phyloP scores from a whole-genome alignment of 2,888 invertebrate species.

The Hymenopus coronatus region DNA sequence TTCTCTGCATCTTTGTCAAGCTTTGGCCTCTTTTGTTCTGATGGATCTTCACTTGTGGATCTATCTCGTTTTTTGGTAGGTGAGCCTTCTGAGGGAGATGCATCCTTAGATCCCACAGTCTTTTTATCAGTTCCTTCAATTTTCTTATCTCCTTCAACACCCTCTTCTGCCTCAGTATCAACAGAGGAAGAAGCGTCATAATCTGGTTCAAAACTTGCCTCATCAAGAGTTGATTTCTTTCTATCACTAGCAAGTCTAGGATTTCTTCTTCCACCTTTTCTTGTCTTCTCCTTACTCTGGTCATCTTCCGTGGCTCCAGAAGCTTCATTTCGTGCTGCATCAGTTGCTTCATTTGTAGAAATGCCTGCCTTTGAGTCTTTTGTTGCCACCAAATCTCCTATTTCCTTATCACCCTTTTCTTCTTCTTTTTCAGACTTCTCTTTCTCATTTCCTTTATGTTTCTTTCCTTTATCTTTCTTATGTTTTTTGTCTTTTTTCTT shows the following conservation, averaged over 20 bases:
- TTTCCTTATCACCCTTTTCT: conserved; percentile 10
- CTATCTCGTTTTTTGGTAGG: conserved; percentile 37
- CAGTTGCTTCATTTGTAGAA: conserved; percentile 21
- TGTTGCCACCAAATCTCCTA: conserved; percentile 22
- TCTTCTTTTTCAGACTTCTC: conserved; percentile 38
- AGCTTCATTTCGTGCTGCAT: conserved; percentile 34
- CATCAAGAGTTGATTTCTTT: conserved; percentile 67
- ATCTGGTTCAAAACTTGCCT: conserved; percentile 72
- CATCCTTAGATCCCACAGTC: conserved; percentile 37
- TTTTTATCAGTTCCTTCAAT: conserved; percentile 12
- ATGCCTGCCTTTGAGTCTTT: conserved; percentile 30
- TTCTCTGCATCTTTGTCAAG: conserved; percentile 35
- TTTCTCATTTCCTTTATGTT: conserved; percentile 39
- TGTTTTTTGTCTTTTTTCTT: conserved; percentile 33
- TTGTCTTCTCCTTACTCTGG: conserved; percentile 37
- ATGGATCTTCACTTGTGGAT: conserved; percentile 11
- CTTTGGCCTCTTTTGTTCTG: conserved; percentile 36
- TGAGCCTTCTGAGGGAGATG: conserved; percentile 37
- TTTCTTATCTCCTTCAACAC: conserved; percentile 13
- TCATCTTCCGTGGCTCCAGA: conserved; percentile 37
- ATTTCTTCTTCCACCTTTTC: conserved; percentile 31
- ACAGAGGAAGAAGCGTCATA: conserved; percentile 64
- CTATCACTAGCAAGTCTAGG: conserved; percentile 47
- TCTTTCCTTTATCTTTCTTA: conserved; percentile 30
- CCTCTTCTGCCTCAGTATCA: conserved; percentile 57